These are phyloP conservation scores for Meiosimyza platycephala DNA, from an alignment of 2,888 invertebrate species.

Conservation along the genomic window DNA sequence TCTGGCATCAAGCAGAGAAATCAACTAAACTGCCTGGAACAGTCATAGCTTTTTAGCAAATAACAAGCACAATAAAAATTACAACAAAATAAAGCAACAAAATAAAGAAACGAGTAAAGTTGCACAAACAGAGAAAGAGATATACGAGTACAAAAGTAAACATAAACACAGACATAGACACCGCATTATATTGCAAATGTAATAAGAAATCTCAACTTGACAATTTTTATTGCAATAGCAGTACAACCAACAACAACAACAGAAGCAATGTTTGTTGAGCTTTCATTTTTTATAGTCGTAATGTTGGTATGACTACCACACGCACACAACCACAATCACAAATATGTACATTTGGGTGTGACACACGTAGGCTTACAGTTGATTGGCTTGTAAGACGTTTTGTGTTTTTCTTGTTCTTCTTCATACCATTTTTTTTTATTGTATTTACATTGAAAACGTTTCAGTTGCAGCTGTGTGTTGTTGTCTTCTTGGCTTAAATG, in stretches of 20 bases:
- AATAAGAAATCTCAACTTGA: not conserved
- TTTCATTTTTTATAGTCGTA: too few species aligned
- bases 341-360: not conserved
- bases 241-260: too few species aligned
- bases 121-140: too few species aligned
- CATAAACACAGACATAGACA: not conserved
- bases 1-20: too few species aligned
- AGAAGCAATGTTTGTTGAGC: too few species aligned
- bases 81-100: not conserved
- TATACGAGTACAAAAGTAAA: not conserved
- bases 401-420: not conserved
- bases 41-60: not conserved
- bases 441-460: not conserved
- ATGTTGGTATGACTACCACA: too few species aligned
- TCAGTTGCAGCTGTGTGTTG: not conserved
- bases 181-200: not conserved
- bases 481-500: not conserved
- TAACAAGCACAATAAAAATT: not conserved
- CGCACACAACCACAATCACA: too few species aligned
- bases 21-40: not conserved
- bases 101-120: too few species aligned
- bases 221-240: slow-evolving; percentile 12
- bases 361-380: slow-evolving; percentile 2
- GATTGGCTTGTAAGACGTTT: slow-evolving; percentile 8
- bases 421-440: not conserved